Conservation (phyloP, 53 echinoderm and acorn worm species). For the Arbacia lixula region DNA sequence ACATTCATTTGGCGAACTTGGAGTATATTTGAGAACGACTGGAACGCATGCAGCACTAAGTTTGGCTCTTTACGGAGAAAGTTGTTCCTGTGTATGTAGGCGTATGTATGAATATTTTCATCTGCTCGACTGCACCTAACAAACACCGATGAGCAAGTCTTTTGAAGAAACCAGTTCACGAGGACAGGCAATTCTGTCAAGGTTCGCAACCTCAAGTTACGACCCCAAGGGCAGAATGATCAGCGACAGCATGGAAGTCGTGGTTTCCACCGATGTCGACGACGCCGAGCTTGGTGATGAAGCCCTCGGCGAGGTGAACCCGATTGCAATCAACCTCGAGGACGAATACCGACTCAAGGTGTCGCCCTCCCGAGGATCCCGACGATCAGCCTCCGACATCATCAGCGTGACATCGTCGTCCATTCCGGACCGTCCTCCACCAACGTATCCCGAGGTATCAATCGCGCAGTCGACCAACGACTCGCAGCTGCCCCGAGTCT, state of each 20-base stretch:
- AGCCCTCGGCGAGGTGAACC: conserved; percentile 20
- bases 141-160: no score
- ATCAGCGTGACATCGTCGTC: conserved; percentile 25
- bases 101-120: no score
- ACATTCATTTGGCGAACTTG: no score
- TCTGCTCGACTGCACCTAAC: no score
- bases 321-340: background rate
- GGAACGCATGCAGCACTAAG: no score
- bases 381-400: conserved; percentile 19
- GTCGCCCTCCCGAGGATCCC: conserved; percentile 17
- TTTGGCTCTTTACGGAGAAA: no score
- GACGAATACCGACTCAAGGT: conserved; percentile 25
- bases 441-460: conserved; percentile 29
- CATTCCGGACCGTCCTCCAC: background rate
- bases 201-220: no score
- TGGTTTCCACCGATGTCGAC: conserved; percentile 19
- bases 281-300: conserved; percentile 15
- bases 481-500: background rate
- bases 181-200: no score
- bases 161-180: no score
- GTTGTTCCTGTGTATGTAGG: no score
- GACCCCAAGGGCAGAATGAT: conserved; percentile 35
- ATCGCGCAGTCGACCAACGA: conserved; percentile 1
- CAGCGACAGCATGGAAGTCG: conserved; percentile 37
- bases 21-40: no score